Evolutionary conservation across 2,888 invertebrate genomes (phyloP).

Genomic region (Orthosia incerta): DNA sequence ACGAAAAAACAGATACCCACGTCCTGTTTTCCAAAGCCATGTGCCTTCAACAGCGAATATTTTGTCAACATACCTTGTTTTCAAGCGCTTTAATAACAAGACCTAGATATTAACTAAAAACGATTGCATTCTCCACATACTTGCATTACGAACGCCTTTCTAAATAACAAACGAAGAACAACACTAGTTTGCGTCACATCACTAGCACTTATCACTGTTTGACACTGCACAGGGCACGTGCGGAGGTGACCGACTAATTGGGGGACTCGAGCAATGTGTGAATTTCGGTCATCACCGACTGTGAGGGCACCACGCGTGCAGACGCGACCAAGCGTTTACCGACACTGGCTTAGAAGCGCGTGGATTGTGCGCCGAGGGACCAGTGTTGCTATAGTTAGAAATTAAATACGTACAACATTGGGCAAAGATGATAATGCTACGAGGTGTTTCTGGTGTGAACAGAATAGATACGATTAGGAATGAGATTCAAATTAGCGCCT

Average conservation of each 20-base stretch:
- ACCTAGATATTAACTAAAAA: constrained; percentile 61
- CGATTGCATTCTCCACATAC: constrained; percentile 61
- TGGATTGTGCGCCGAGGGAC: constrained; percentile 35
- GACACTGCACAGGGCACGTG: constrained; percentile 40
- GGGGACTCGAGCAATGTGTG: constrained; percentile 14
- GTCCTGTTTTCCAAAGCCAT: not conserved
- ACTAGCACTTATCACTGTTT: constrained; percentile 56
- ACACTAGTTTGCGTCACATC: constrained; percentile 51
- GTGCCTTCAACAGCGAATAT: constrained; percentile 13
- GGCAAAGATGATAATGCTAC: not conserved
- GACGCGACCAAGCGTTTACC: constrained; percentile 64
- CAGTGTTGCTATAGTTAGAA: constrained; percentile 58
- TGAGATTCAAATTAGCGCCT: not conserved
- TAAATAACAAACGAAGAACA: constrained; percentile 29
- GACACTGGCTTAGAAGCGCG: constrained; percentile 67
- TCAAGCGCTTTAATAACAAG: constrained; percentile 36
- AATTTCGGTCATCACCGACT: constrained; percentile 29
- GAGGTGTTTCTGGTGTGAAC: not conserved
- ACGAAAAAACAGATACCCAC: not conserved
- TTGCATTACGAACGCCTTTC: constrained; percentile 59
- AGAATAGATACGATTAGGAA: not conserved
- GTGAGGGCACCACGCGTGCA: constrained; percentile 57
- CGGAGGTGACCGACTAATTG: constrained; percentile 14
- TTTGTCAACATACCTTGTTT: constrained; percentile 54
- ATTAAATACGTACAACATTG: constrained; percentile 23